Conservation (phyloP, 2,797 vertebrate genomes). For the Crenuchus spilurus region DNA sequence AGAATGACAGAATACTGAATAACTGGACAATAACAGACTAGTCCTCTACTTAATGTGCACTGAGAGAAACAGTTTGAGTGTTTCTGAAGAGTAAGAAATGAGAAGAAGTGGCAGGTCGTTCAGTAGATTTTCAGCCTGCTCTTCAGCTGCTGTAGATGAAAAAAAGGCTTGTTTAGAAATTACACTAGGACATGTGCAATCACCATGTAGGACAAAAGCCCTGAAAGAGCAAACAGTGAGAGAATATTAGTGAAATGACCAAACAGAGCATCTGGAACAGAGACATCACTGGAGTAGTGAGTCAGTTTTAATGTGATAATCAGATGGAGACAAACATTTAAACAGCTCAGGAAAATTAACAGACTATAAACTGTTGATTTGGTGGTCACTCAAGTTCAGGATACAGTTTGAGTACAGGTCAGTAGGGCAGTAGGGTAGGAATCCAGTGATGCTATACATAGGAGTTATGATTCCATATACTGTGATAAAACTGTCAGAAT, state of each 20-base stretch:
- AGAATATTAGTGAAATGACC: not conserved
- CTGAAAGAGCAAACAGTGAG: conserved; percentile 14
- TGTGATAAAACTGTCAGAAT: too few species aligned
- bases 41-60: too few species aligned
- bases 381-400: not conserved
- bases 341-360: not conserved
- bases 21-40: too few species aligned
- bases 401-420: too few species aligned
- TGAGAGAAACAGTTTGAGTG: too few species aligned
- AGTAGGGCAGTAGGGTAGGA: too few species aligned
- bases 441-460: too few species aligned
- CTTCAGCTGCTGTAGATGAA: conserved; percentile 17
- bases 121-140: not conserved
- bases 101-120: conserved; percentile 47
- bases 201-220: not conserved
- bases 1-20: too few species aligned
- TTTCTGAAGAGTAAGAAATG: not conserved
- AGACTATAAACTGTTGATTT: not conserved
- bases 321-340: not conserved
- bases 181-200: not conserved
- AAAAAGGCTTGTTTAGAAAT: conserved; percentile 6
- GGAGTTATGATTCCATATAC: too few species aligned
- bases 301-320: not conserved
- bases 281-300: not conserved
- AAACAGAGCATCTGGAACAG: not conserved